Evolutionary conservation across 2,797 vertebrate genomes (phyloP), one percentile per base, ranked within the genome.

Genomic region (Sebastes glaucus): DNA sequence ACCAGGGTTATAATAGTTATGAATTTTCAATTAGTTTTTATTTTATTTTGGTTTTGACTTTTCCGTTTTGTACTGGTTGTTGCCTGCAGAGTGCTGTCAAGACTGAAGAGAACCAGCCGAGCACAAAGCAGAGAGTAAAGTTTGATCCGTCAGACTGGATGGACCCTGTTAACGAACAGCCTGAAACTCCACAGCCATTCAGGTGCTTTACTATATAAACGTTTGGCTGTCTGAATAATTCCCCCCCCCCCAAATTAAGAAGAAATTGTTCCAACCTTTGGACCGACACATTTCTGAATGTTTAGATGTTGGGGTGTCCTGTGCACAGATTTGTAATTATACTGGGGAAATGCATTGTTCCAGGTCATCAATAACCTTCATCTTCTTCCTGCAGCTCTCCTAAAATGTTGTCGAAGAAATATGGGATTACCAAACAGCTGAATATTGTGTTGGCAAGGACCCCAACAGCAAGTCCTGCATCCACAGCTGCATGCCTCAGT

Each of bases 101-200:
- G 6, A 30, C 10, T 0, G 27, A 77, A 5, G 35, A 74, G 28
- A 74, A 42, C 1, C 52, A 61, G 33, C 35, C 5, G 20, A 55
- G 14, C 46, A 5, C n/a, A 11, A 84, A 88, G 33, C 83, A 11
- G 55, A 83, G 74, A 57, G 18, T 42, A 0, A 84, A 73, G 89
- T 93, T 89, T 71, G 87, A 94, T 32, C 90, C 86, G 1, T 49
- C 46, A 2, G 91, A 94, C 79, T 93, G 92, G 91, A 71, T 61
- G 9, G 92, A 93, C 11, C 57, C 61, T 0, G 5, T 62, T 7
- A 11, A 57, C 0, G 87, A 92, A 3, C 71, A 81, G 56, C 77
- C 83, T 14, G 56, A 61, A 63, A 56, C 78, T 30, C 71, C 33
- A 13, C 28, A 68, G 28, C 11, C 78, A 6, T 25, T 8, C 1